A percentile compares a stretch with the other conserved stretches of the same genome.
phyloP scores from a whole-genome alignment of 2,888 invertebrate species.

The Cartodere bifasciata region DNA sequence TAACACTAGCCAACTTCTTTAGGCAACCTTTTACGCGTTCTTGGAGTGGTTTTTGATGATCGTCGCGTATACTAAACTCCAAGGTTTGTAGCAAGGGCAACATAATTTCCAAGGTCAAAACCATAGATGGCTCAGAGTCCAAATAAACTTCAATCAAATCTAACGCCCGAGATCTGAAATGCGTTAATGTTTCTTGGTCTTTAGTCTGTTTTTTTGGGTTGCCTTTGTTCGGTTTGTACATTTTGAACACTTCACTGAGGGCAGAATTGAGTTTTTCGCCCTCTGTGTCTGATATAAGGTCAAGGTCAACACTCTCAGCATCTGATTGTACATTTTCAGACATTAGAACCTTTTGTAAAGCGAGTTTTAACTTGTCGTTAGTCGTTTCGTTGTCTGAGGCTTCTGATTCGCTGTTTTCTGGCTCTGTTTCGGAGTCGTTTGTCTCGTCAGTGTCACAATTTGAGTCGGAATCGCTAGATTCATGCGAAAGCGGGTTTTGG shows the following conservation, averaged over 20 bases:
- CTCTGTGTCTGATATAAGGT: conserved; percentile 63
- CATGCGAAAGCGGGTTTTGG: conserved; percentile 44
- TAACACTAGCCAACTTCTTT: conserved; percentile 45
- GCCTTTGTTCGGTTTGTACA: conserved; percentile 41
- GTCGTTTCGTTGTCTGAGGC: conserved; percentile 39
- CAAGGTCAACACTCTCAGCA: conserved; percentile 54
- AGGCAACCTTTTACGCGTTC: conserved; percentile 48
- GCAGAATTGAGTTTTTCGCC: conserved; percentile 54
- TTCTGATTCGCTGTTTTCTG: conserved; percentile 18
- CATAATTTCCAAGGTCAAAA: conserved; percentile 54
- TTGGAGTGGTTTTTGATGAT: conserved; percentile 52
- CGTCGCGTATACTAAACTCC: conserved; percentile 57
- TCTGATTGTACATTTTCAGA: conserved; percentile 46
- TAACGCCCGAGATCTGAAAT: conserved; percentile 61
- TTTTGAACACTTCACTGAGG: conserved; percentile 60
- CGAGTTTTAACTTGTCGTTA: conserved; percentile 56
- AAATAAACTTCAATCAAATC: conserved; percentile 64
- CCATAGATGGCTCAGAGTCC: conserved; percentile 55
- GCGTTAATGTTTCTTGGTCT: conserved; percentile 52
- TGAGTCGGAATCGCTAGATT: conserved; percentile 27
- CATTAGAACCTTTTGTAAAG: conserved; percentile 58
- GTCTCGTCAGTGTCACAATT: conserved; percentile 28
- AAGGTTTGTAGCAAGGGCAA: conserved; percentile 52
- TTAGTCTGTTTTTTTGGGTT: conserved; percentile 41
- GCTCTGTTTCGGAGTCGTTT: conserved; percentile 18